Evolutionary conservation across 2,113 vertebrate species (phyloP), one percentile per base, ranked within the genome.

Genomic region (Phodopus roborovskii): DNA sequence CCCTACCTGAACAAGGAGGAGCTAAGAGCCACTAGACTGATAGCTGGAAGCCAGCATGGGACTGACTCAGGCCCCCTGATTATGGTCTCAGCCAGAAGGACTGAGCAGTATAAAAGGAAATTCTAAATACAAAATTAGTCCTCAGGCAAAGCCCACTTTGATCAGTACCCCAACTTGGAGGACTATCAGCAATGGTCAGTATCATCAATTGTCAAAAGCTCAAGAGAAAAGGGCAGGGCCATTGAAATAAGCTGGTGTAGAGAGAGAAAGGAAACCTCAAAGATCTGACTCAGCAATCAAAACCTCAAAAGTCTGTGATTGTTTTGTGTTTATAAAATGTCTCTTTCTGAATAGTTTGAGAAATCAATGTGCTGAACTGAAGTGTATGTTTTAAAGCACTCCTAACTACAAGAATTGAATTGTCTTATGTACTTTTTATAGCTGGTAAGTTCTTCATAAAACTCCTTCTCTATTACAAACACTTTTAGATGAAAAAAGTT

Each of bases 101-200:
- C n/a, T n/a, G n/a, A n/a, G n/a, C n/a, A n/a, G n/a, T n/a, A n/a
- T n/a, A n/a, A n/a, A n/a, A 95, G 87, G 81, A 89, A 92, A 56
- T 56, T 94, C 85, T 95, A 95, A 87, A 75, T 93, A 88, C 75
- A 75, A 96, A 96, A 96, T 85, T 81, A 92, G 90, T 97, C 93
- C 87, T 96, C 93, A 7, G 36, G 53, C 53, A 82, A 95, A 88
- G 58, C 53, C 60, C n/a, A 73, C 90, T 97, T 97, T 96, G 96
- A 92, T 97, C 83, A 58, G 66, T 56, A 88, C 88, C 62, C 79
- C 39, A 79, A 92, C 64, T 92, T 74, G 50, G n/a, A 93, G 79
- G 30, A 42, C 56, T 95, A 83, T 96, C 53, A 75, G 89, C 88
- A 96, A 96, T 28, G 73, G 22, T 77, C 64, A 90, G 53, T 84